Evolutionary conservation across 2,113 vertebrate genomes (phyloP).

Genomic region (Atherinomorus stipes): DNA sequence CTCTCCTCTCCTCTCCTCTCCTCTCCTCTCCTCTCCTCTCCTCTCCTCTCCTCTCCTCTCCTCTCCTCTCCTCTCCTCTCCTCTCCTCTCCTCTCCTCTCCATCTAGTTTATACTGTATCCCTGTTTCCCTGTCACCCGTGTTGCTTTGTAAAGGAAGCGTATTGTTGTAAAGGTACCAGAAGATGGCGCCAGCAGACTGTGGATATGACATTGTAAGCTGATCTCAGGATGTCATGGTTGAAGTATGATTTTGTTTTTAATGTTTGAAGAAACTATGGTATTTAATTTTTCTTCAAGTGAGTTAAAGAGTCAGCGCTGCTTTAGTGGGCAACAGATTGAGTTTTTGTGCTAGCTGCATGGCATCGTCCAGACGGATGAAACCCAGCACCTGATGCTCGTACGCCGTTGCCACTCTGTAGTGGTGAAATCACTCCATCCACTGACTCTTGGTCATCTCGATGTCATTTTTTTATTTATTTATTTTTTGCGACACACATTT

Average conservation of each 20-base stretch:
- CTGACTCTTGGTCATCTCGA: conserved; percentile 41
- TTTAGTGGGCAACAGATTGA: conserved; percentile 3
- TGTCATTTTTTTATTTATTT: conserved; percentile 39
- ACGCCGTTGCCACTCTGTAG: conserved; percentile 15
- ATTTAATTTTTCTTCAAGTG: neutral
- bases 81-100: conserved; percentile 11
- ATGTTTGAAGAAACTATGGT: neutral
- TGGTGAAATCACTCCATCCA: conserved; percentile 64
- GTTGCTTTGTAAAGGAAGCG: neutral
- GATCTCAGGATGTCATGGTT: neutral
- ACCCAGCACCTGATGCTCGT: conserved; percentile 4
- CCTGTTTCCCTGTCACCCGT: conserved; percentile 14
- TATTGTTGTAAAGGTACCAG: conserved; percentile 38
- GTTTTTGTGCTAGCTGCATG: neutral
- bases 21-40: conserved; percentile 31
- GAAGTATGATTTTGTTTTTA: neutral
- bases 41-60: neutral
- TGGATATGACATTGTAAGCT: neutral
- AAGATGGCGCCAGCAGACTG: conserved; percentile 54
- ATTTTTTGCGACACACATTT: conserved; percentile 34
- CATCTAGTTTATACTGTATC: neutral
- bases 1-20: conserved; percentile 5
- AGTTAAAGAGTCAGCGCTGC: neutral
- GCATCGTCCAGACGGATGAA: conserved; percentile 1
- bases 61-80: neutral